Base-by-base conservation (phyloP, 2,888 invertebrate genomes). In the Sphaeridia pumilis region DNA sequence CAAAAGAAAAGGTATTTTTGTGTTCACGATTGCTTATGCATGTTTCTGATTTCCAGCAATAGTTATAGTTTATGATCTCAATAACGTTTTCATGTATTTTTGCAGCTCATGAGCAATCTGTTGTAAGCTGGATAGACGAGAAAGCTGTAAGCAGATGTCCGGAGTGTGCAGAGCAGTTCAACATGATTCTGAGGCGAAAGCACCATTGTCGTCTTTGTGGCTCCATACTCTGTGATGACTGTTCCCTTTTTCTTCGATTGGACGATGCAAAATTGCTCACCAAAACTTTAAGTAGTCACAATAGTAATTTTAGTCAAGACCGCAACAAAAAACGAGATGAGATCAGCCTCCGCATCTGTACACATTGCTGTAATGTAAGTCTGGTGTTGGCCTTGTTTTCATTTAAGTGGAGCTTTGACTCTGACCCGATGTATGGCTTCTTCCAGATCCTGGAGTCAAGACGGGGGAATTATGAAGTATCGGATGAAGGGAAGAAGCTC, bases 181-280 rank as follows among this genome's bases (percentile, higher is more conserved):
- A 85, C 66, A 72, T 93, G 53, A 82, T 90, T 2, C 67, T 72
- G 0, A 75, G 89, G 54, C 75, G 97, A 59, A 87, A 93, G 70
- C 97, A 98, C 72, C 98, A 98, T 72, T 98, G 98, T 69, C 76
- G 95, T 57, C 76, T 97, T 3, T 97, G 90, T 70, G 95, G 95
- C 1, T 84, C 87, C 52, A 82, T 95, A 56, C 83, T 94, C 77
- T 95, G 95, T 69, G 80, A 88, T 68, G 83, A 84, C 65, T 95
- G 95, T 70, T 93, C 93, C 1, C 74, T 81, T 65, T 93, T 90
- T 71, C 74, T 95, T 62, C 78, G 84, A 42, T 74, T 87, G 58
- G 76, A 80, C 62, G 78, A 80, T 70, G 93, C 90, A 3, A 52
- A 68, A 71, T 26, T 45, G 38, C 36, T 59, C 22, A 57, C 55